Base-by-base conservation (phyloP, 2,888 invertebrate genomes). In the Eristalis pertinax region DNA sequence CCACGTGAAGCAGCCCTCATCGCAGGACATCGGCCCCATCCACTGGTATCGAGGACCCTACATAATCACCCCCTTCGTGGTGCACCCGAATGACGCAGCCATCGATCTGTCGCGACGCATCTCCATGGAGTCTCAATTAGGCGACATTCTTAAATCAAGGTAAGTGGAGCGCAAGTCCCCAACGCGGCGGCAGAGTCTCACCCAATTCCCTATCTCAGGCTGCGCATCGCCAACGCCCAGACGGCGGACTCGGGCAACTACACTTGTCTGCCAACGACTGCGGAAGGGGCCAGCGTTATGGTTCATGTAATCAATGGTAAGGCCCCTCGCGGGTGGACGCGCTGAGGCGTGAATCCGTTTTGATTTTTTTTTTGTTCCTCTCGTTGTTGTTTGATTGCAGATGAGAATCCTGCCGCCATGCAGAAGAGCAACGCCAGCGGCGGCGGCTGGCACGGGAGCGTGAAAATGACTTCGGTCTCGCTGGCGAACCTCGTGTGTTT, bases 231-330 rank as follows among this genome's bases (percentile, higher is more conserved):
- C 90, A 95, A 95, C 92, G 96, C 96, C 65, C 95, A 95, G 90
- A 95, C 96, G 65, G 94, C 95, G 43, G 97, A 97, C 93, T 97
- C 97, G 76, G 97, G 97, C 80, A 97, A 97, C 94, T 98, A 97
- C 93, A 97, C 97, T 92, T 98, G 97, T 93, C 96, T 96, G 90
- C 97, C 97, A 24, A 97, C 97, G 43, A 96, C 97, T 92, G 97
- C 97, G 65, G 96, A 96, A 90, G 95, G 96, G 41, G 96, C 97
- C 88, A 97, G 96, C 90, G 97, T 97, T 90, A 96, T 96, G 92
- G 97, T 98, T 89, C 97, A 97, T 93, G 97, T 97, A 91, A 97
- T 98, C 92, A 97, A 97, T 93, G 97, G 97, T 97, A 94, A 95
- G 94, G 89, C 72, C 7, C 35, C 22, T 64, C 64, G 67, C 22